A percentile compares a stretch with the other conserved stretches of the same genome.
These are phyloP conservation scores for Stenodera caucasica DNA, from an alignment of 2,888 invertebrate species.

Conservation along the genomic window DNA sequence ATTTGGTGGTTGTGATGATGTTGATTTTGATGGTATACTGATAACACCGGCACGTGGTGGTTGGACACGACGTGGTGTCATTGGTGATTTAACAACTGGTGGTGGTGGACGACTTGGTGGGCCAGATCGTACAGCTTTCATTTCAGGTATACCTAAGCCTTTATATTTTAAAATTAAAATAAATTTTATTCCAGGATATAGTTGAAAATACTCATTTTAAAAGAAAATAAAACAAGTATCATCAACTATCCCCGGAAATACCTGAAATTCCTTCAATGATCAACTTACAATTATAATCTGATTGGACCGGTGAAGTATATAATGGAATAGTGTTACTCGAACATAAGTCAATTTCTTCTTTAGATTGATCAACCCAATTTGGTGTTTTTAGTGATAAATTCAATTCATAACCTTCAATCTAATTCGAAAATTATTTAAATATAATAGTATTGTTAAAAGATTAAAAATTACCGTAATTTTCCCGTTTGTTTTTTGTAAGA, in stretches of 20 bases:
- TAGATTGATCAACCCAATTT: constrained; percentile 81
- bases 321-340: constrained; percentile 83
- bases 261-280: too few species aligned
- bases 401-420: constrained; percentile 68
- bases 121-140: constrained; percentile 45
- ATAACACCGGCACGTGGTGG: constrained; percentile 59
- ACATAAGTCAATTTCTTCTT: constrained; percentile 81
- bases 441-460: too few species aligned
- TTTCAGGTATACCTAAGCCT: constrained; percentile 58
- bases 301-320: constrained; percentile 51
- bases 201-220: too few species aligned
- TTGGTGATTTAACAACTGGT: constrained; percentile 53
- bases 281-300: constrained; percentile 54
- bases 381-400: constrained; percentile 78
- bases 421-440: constrained; percentile 32
- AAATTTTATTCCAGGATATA: too few species aligned
- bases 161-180: constrained; percentile 9
- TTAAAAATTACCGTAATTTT: constrained; percentile 18
- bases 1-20: constrained; percentile 38
- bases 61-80: constrained; percentile 54
- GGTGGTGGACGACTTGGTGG: constrained; percentile 61
- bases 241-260: too few species aligned
- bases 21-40: constrained; percentile 52
- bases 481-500: constrained; percentile 52
- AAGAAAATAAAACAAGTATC: too few species aligned